Percentiles rank a stretch among this genome's conserved stretches.
These are phyloP conservation scores for Erpornis zantholeuca DNA, from an alignment of 2,113 vertebrate genomes.

Conservation along the genomic window DNA sequence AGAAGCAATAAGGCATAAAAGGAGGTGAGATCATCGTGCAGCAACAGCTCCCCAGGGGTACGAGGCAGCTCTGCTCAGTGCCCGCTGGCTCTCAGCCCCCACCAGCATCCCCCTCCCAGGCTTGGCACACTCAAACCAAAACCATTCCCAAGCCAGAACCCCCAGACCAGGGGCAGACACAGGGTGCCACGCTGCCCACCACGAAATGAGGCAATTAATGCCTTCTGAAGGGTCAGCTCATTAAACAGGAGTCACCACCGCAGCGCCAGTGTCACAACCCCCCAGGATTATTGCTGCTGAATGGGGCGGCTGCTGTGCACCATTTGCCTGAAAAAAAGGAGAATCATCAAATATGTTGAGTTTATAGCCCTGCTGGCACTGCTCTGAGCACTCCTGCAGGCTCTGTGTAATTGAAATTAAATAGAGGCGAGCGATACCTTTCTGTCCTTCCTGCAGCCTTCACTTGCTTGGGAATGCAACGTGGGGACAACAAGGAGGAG, in stretches of 20 bases:
- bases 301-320: neutral
- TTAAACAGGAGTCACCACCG: neutral
- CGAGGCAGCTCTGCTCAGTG: neutral
- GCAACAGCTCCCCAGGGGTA: slow-evolving; percentile 1
- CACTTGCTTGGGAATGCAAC: rapidly evolving
- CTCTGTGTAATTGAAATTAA: neutral
- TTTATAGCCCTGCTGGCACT: neutral
- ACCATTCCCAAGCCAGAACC: neutral
- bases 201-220: rapidly evolving
- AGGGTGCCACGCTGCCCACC: neutral
- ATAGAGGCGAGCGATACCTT: neutral
- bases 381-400: neutral
- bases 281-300: neutral
- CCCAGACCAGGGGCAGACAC: neutral
- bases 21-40: slow-evolving; percentile 52
- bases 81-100: neutral
- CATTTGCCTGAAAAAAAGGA: neutral
- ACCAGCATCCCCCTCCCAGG: neutral
- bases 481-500: neutral
- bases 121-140: neutral
- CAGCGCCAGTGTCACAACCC: neutral
- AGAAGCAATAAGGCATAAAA: slow-evolving; percentile 67
- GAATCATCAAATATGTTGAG: neutral
- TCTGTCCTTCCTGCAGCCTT: neutral
- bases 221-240: neutral